A percentile compares a stretch with the other conserved stretches of the same genome.
Evolutionary conservation across 2,797 vertebrate species (phyloP).

Genomic region (Danio tinwini): DNA sequence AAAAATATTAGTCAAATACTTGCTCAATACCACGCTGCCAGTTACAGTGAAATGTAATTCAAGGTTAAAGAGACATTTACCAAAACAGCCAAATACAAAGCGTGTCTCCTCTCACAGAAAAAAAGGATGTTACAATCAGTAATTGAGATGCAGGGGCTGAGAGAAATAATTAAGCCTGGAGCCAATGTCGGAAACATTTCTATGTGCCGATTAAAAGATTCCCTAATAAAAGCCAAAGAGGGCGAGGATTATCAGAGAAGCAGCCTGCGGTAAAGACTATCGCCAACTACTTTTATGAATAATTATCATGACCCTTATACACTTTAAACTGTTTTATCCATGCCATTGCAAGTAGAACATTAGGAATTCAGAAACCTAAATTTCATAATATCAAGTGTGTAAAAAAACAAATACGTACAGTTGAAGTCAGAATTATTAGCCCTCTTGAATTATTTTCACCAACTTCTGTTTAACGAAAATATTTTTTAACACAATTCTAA

Average conservation of each 20-base stretch:
- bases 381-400: neutral
- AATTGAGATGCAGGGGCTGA: constrained; percentile 41
- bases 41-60: neutral
- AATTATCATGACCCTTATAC: neutral
- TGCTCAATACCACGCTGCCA: constrained; percentile 30
- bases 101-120: constrained; percentile 2
- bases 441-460: too few relatives aligned
- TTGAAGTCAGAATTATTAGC: too few relatives aligned
- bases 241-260: constrained; percentile 43
- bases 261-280: constrained; percentile 17
- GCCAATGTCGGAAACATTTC: constrained; percentile 48
- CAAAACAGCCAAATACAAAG: constrained; percentile 2
- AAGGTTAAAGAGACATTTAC: constrained; percentile 49
- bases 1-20: constrained; percentile 5
- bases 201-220: constrained; percentile 52
- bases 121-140: constrained; percentile 39
- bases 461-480: too few relatives aligned
- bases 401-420: too few relatives aligned
- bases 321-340: neutral
- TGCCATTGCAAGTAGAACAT: neutral
- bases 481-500: too few relatives aligned
- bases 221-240: constrained; percentile 39
- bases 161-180: constrained; percentile 48
- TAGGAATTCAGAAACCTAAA: neutral
- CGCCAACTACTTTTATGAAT: constrained; percentile 36